Conservation (phyloP, 2,888 invertebrate genomes). For the Nomada flava region DNA sequence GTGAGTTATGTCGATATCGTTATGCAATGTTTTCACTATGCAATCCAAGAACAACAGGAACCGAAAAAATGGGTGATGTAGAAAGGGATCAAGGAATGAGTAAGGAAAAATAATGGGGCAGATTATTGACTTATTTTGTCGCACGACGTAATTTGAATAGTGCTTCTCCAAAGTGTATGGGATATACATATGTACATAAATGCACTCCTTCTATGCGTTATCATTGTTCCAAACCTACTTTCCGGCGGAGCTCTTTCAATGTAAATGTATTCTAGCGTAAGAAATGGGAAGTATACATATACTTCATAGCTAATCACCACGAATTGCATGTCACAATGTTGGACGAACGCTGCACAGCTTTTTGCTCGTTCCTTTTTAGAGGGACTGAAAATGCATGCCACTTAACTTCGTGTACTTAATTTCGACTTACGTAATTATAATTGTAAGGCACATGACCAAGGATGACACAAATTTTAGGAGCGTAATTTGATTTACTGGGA, state of each 20-base stretch:
- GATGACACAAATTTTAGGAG: conserved; percentile 12
- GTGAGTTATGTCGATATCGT: not conserved
- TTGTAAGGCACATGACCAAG: not conserved
- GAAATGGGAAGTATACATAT: not conserved
- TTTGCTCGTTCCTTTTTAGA: not conserved
- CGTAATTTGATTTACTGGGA: conserved; percentile 18
- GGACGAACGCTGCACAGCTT: not conserved
- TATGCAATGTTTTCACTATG: not conserved
- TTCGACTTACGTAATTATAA: conserved; percentile 43
- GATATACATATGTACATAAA: conserved; percentile 19
- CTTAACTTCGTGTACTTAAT: not conserved
- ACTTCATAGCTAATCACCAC: conserved; percentile 20
- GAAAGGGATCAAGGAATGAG: conserved; percentile 6
- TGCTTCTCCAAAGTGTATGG: conserved; percentile 15
- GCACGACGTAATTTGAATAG: conserved; percentile 3
- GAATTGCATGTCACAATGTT: conserved; percentile 20
- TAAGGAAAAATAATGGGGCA: conserved; percentile 1
- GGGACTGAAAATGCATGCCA: conserved; percentile 20
- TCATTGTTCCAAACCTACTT: conserved; percentile 53
- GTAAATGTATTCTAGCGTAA: conserved; percentile 30
- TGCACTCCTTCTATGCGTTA: conserved; percentile 29
- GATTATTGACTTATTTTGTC: not conserved
- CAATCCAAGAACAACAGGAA: not conserved
- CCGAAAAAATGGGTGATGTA: not conserved
- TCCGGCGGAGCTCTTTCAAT: conserved; percentile 24